Base-by-base conservation (phyloP, 2,797 vertebrate genomes). In the Alcedo quadribrachys region DNA sequence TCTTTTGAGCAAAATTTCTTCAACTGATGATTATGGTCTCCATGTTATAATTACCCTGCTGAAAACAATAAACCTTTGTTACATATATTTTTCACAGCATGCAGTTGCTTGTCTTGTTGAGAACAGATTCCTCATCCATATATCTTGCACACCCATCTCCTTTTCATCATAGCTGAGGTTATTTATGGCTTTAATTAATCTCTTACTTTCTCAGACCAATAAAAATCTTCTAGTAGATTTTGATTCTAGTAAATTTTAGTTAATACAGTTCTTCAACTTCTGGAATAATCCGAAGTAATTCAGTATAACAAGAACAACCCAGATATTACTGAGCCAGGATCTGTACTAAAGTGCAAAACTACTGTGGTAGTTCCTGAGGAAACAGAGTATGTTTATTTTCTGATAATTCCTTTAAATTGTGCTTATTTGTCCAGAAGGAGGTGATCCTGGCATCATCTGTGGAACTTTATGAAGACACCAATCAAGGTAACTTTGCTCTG, bases 31-130 rank as follows among this genome's bases (percentile, higher is more conserved):
- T 93, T 84, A 79, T 68, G 90, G 85, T 86, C 57, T 87, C 91
- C 68, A 13, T 86, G 28, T 88, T 93, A 77, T 87, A 95, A 95
- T 93, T 91, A 82, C n/a, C 37, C 40, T 88, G 78, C 71, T 40
- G 85, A 83, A 87, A 94, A 73, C 85, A 95, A 89, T 94, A 88
- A 92, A 92, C 81, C 53, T 91, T 90, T 85, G 68, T 79, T 92
- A 42, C 88, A 58, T 87, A 43, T 89, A 74, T 92, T 93, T 94
- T 95, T 95, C 87, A 90, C 83, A 95, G 91, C 57, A 82, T 82
- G 83, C 46, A 78, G 16, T 93, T 82, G 68, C 84, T 87, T 94
- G 82, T 85, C 85, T 80, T 81, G 54, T 92, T 94, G 88, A 68
- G 83, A 95, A 90, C 15, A 79, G 75, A 94, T 93, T 92, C 19